Conservation (phyloP, 1,140 invertebrate species). For the Yoshiicerus persimilis region DNA sequence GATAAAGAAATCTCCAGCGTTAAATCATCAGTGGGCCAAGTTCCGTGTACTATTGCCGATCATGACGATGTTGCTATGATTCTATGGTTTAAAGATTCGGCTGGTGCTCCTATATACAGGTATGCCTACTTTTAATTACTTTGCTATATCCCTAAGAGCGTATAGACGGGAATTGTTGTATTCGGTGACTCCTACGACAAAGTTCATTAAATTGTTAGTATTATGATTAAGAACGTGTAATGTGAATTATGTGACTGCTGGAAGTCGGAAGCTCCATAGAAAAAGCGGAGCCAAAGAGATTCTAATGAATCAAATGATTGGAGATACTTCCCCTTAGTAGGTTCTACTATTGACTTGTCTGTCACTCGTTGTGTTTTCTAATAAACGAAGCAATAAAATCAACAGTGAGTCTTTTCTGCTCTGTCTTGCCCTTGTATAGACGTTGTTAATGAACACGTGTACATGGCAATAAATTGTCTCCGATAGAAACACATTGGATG, state of each 20-base stretch:
- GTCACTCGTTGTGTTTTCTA: not conserved
- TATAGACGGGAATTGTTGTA: not conserved
- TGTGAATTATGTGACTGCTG: not conserved
- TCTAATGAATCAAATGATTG: not conserved
- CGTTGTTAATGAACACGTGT: conserved; percentile 22
- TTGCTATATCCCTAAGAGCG: not conserved
- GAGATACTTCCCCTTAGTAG: not conserved
- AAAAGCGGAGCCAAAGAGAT: not conserved
- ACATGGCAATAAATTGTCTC: not conserved
- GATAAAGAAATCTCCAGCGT: conserved; percentile 45
- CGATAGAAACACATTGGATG: not conserved
- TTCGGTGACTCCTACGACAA: not conserved
- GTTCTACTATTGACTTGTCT: not conserved
- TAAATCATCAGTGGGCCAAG: conserved; percentile 39
- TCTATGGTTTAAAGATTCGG: conserved; percentile 82
- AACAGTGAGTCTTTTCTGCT: not conserved
- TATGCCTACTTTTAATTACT: conserved; percentile 52
- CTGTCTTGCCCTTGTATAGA: not conserved
- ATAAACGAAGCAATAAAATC: not conserved
- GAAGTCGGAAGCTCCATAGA: not conserved
- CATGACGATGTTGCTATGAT: conserved; percentile 82
- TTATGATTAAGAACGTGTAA: not conserved
- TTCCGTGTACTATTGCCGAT: conserved; percentile 41
- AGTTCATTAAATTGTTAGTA: not conserved
- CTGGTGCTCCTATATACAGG: conserved; percentile 84